Conservation (phyloP, 2,888 invertebrate genomes). For the Sphecodes monilicornis region DNA sequence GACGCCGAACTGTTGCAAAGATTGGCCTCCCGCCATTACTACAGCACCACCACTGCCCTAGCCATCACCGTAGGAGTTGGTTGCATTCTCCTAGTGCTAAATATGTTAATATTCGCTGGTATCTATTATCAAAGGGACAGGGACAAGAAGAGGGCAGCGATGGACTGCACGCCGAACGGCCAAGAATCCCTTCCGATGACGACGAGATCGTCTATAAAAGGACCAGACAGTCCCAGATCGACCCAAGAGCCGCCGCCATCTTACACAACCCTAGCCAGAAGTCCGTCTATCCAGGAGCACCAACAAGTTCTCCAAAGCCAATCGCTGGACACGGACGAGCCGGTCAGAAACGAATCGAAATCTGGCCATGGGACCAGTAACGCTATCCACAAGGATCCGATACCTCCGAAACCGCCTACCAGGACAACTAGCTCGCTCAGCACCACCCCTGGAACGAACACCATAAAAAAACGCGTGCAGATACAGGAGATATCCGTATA, state of each 20-base stretch:
- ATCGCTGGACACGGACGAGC: constrained; percentile 39
- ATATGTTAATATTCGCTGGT: constrained; percentile 91
- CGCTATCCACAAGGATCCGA: constrained; percentile 69
- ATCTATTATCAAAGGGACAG: constrained; percentile 90
- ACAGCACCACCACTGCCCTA: constrained; percentile 91
- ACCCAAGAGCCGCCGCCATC: constrained; percentile 85
- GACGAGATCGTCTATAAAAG: constrained; percentile 82
- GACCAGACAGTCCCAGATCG: constrained; percentile 79
- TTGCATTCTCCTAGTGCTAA: constrained; percentile 89
- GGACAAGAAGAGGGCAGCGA: constrained; percentile 83
- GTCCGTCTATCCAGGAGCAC: constrained; percentile 79
- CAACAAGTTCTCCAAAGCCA: constrained; percentile 69
- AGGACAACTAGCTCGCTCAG: constrained; percentile 81
- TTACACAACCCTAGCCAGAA: constrained; percentile 85
- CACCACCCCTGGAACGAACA: constrained; percentile 81
- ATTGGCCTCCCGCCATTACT: constrained; percentile 86
- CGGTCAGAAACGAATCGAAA: constrained; percentile 55
- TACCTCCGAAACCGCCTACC: constrained; percentile 81
- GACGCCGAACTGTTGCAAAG: constrained; percentile 86
- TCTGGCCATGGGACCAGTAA: constrained; percentile 54
- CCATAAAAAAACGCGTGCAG: constrained; percentile 91
- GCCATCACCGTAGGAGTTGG: constrained; percentile 92
- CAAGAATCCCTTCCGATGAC: constrained; percentile 83
- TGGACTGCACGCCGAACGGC: constrained; percentile 78
- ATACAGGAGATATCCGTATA: constrained; percentile 93